A percentile compares a stretch with the other conserved stretches of the same genome.
Conservation (phyloP, 2,797 vertebrate species). For the Aeoliscus strigatus region DNA sequence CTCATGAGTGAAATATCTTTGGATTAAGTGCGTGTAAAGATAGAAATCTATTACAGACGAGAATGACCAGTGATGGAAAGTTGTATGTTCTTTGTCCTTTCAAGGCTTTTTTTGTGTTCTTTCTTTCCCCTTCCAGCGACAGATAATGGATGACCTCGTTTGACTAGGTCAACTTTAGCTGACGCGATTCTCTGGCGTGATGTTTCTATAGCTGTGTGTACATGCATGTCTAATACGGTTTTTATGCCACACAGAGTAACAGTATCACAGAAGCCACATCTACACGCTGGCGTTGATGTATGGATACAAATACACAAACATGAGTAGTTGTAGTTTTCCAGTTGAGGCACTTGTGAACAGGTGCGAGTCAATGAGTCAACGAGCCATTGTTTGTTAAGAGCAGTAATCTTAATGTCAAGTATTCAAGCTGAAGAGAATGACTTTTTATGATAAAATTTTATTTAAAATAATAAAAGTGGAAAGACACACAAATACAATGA, state of each 20-base stretch:
- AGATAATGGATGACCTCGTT: constrained; percentile 43
- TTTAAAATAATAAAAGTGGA: constrained; percentile 20
- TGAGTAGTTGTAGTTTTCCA: too few relatives aligned
- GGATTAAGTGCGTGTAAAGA: neutral
- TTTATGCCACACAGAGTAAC: too few relatives aligned
- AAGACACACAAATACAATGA: neutral
- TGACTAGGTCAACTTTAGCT: constrained; percentile 22
- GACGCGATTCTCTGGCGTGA: constrained; percentile 17
- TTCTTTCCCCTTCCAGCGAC: constrained; percentile 22
- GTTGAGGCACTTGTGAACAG: too few relatives aligned
- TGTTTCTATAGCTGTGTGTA: constrained; percentile 16
- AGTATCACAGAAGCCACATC: too few relatives aligned
- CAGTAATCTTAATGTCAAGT: too few relatives aligned
- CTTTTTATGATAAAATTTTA: constrained; percentile 11
- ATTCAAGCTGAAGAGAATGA: too few relatives aligned
- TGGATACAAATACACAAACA: neutral
- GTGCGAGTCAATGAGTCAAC: too few relatives aligned
- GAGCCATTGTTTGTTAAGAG: too few relatives aligned
- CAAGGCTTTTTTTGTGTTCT: constrained; percentile 23
- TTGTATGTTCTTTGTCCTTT: constrained; percentile 11
- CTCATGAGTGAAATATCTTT: neutral
- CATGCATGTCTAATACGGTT: constrained; percentile 6
- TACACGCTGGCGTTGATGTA: too few relatives aligned
- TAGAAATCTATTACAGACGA: too few relatives aligned
- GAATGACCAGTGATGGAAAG: constrained; percentile 11